phyloP scores from a whole-genome alignment of 2,113 vertebrate species.

The Guaruba guarouba region DNA sequence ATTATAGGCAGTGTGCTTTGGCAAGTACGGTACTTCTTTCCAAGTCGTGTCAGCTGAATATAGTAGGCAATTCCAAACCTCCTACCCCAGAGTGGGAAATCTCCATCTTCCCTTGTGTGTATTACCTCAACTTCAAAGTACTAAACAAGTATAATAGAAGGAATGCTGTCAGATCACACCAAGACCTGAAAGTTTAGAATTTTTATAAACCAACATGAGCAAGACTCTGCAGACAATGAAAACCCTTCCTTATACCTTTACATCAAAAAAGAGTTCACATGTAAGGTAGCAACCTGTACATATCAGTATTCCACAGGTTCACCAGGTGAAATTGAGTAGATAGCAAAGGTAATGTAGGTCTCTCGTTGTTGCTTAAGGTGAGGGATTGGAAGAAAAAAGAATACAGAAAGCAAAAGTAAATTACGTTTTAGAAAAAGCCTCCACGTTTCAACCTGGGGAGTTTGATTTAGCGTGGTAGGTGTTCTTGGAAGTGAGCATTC shows the following conservation, averaged over 20 bases:
- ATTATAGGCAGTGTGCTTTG: background rate
- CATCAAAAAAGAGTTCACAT: background rate
- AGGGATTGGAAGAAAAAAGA: background rate
- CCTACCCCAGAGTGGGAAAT: background rate
- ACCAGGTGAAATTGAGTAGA: background rate
- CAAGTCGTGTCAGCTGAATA: slow-evolving; percentile 8
- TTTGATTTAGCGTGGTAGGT: slow-evolving; percentile 2
- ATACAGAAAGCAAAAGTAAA: background rate
- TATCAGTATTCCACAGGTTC: background rate
- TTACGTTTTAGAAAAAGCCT: background rate
- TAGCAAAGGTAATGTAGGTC: background rate
- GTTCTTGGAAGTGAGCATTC: slow-evolving; percentile 34
- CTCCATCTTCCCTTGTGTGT: background rate
- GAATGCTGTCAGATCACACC: background rate
- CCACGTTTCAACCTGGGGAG: background rate
- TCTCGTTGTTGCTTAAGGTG: background rate
- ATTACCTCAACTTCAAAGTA: background rate
- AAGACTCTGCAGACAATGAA: background rate
- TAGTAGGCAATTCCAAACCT: slow-evolving; percentile 21
- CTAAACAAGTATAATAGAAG: background rate
- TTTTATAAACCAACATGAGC: background rate
- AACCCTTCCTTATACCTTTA: background rate
- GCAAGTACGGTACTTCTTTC: background rate
- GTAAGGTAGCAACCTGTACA: background rate
- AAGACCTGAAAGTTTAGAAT: background rate